These are phyloP conservation scores for Quadroppia sp. DNA, from an alignment of 2,888 invertebrate genomes.

Conservation along the genomic window DNA sequence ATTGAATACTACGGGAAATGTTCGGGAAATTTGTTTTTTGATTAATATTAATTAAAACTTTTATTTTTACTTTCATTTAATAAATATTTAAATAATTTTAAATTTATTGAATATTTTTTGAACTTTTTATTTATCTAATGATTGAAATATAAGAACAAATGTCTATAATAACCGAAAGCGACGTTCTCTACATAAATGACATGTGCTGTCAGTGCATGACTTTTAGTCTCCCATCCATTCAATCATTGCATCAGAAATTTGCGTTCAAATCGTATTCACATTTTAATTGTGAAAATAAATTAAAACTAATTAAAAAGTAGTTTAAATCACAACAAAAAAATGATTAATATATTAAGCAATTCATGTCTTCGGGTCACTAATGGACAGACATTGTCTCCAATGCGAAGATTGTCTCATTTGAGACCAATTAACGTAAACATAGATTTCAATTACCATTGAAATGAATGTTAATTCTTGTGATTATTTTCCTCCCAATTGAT, in stretches of 20 bases:
- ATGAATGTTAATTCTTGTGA: background rate
- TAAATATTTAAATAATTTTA: too few relatives aligned
- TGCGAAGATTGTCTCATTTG: background rate
- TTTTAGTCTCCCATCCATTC: background rate
- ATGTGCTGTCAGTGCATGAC: background rate
- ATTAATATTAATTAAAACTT: too few relatives aligned
- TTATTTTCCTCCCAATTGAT: background rate
- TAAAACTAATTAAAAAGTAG: background rate
- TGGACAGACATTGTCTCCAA: background rate
- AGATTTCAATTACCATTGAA: background rate
- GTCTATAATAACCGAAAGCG: background rate
- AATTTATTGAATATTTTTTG: too few relatives aligned
- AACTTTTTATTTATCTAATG: too few relatives aligned
- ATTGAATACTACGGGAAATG: too few relatives aligned
- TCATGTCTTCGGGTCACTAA: background rate
- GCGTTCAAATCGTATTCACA: background rate
- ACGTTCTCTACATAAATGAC: background rate
- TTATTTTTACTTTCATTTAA: too few relatives aligned
- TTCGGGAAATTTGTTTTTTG: too few relatives aligned
- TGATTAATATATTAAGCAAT: background rate
- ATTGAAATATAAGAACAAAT: too few relatives aligned
- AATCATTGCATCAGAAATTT: slow-evolving; percentile 1
- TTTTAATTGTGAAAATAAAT: background rate
- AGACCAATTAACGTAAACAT: background rate
- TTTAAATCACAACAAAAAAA: background rate